These are phyloP conservation scores for Naja naja DNA, from an alignment of 2,113 vertebrate species.

Conservation along the genomic window DNA sequence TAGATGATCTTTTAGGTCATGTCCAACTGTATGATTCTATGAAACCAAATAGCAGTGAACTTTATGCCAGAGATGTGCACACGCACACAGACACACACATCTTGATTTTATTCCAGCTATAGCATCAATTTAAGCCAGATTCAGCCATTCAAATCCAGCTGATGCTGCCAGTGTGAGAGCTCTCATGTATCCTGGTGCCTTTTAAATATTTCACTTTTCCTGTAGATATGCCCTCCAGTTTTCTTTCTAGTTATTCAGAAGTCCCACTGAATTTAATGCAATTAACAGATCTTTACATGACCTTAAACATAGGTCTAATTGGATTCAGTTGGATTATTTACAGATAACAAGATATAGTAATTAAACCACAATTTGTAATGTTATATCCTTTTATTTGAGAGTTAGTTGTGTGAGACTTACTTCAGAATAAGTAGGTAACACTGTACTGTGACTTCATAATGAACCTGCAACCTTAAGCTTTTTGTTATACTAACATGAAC, in stretches of 20 bases:
- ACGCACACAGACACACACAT: neutral
- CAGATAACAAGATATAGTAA: neutral
- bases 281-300: neutral
- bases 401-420: neutral
- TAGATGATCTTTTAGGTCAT: neutral
- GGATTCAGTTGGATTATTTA: neutral
- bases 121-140: neutral
- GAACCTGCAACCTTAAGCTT: neutral
- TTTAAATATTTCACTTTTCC: neutral
- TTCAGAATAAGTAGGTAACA: neutral
- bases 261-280: neutral
- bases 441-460: neutral
- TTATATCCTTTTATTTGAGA: neutral
- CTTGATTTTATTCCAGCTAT: neutral
- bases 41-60: neutral
- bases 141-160: neutral
- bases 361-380: neutral
- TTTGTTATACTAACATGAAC: neutral
- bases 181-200: neutral
- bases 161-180: neutral
- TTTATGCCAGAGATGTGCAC: neutral
- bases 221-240: neutral
- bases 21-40: neutral
- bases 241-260: neutral
- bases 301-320: neutral